Base-by-base conservation (phyloP, 2,888 invertebrate genomes). In the Eristalis pertinax region DNA sequence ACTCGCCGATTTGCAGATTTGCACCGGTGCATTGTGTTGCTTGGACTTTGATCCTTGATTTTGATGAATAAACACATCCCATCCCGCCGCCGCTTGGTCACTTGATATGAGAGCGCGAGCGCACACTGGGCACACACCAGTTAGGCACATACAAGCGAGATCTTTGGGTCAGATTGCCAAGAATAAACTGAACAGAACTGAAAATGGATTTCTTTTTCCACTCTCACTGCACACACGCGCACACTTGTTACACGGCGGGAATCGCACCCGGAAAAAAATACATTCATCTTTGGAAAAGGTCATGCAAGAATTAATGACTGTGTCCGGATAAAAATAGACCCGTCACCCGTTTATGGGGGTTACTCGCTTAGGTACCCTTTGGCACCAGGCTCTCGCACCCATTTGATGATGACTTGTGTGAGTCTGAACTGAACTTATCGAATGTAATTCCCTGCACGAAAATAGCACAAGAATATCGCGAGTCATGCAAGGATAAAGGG, bases 281-380 rank as follows among this genome's bases (percentile, higher is more conserved):
- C 32, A 43, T 65, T 74, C 26, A 38, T 26, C 50, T 65, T 24
- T 64, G 62, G 65, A 83, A 86, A 32, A 86, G 86, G 82, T 86
- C 86, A 83, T 83, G 83, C 86, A 72, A 75, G 74, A 83, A 86
- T 78, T 86, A 86, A 86, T 86, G 86, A 86, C 86, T 74, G 80
- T 74, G 56, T 68, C 72, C 77, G 70, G 78, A 82, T 86, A 65
- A 83, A 86, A 86, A 86, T 86, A 86, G 82, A 82, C 82, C 82
- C 82, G 82, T 86, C 85, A 86, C 74, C n/a, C 68, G 15, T 74
- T 80, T 63, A 79, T 41, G 67, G 41, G 35, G 50, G 38, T 58
- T 50, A 50, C 5, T 19, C 43, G 69, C 63, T 77, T 62, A 41
- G 56, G 26, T 24, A 77, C 50, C 76, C 77, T 77, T 68, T 62